A percentile compares a stretch with the other conserved stretches of the same genome.
Conservation (phyloP, 2,797 vertebrate genomes). For the Myotis vivesi region DNA sequence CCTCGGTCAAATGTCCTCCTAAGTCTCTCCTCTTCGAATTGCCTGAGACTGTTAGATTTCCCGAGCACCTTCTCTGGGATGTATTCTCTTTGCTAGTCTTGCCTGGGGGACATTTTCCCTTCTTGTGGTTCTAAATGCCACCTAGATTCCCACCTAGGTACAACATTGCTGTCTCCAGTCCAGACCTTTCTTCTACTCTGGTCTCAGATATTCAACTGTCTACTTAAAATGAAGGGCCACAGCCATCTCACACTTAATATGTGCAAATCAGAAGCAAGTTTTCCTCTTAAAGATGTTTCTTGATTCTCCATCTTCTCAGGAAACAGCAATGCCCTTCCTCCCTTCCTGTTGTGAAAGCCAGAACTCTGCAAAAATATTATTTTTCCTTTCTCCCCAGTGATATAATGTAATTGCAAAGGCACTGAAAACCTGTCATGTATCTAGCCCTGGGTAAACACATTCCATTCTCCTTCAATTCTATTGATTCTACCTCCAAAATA, state of each 20-base stretch:
- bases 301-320: background rate
- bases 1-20: background rate
- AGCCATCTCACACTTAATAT: background rate
- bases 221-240: background rate
- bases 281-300: background rate
- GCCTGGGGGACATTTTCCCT: background rate
- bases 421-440: background rate
- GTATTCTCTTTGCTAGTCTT: background rate
- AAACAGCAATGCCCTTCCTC: background rate
- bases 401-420: background rate
- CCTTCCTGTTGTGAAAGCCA: background rate
- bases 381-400: background rate
- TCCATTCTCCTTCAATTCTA: background rate
- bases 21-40: background rate
- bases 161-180: background rate
- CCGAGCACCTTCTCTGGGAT: background rate
- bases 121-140: background rate
- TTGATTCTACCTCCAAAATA: background rate
- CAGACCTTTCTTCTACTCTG: background rate
- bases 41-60: background rate
- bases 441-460: background rate
- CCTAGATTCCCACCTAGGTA: background rate
- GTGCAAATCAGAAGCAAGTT: background rate
- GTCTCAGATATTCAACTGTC: background rate
- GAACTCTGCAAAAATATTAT: background rate